Percentiles rank a stretch among this genome's conserved stretches.
Evolutionary conservation across 2,113 vertebrate species (phyloP).

Genomic region (Coracopsis vasa): DNA sequence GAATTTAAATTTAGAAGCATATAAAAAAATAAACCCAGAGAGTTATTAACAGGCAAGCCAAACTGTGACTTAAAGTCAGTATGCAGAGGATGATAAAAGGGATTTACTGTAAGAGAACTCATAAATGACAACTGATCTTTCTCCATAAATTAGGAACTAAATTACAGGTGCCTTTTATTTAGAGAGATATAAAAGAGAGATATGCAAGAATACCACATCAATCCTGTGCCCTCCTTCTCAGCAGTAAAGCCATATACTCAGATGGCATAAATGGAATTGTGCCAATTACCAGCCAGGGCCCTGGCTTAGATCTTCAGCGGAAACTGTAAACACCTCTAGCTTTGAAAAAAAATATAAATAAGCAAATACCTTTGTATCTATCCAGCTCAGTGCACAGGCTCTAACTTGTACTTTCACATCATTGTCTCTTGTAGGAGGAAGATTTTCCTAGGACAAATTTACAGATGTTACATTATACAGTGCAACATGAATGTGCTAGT

Average conservation of each 20-base stretch:
- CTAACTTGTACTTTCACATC: constrained; percentile 91
- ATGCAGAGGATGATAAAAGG: background rate
- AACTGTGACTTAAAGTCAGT: background rate
- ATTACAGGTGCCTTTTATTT: background rate
- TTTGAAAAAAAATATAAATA: background rate
- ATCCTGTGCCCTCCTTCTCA: background rate
- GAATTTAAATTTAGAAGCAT: background rate
- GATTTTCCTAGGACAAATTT: constrained; percentile 75
- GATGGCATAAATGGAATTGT: background rate
- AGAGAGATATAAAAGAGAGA: background rate
- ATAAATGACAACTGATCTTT: background rate
- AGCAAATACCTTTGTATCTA: constrained; percentile 85
- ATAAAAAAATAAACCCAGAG: background rate
- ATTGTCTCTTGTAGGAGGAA: constrained; percentile 71
- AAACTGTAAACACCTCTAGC: background rate
- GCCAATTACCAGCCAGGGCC: background rate
- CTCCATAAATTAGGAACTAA: background rate
- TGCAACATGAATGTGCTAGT: background rate
- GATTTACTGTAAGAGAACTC: background rate
- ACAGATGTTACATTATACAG: background rate
- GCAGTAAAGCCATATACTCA: background rate
- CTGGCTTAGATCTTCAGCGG: background rate
- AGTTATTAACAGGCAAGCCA: background rate
- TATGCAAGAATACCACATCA: background rate
- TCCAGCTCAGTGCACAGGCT: constrained; percentile 88